Conservation (phyloP, 2,113 vertebrate genomes). For the Lagopus muta region DNA sequence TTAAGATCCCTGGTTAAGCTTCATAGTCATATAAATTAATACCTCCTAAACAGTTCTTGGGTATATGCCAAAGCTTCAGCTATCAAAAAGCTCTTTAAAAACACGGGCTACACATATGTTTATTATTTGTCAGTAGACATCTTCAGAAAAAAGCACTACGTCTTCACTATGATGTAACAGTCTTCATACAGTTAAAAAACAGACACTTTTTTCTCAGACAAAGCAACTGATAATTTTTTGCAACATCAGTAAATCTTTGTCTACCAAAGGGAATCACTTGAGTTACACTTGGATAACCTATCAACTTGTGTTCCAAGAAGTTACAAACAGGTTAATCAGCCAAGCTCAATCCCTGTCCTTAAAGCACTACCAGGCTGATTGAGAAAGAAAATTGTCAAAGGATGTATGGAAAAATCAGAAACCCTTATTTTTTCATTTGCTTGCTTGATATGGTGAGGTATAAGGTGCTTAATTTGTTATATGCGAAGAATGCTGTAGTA, state of each 20-base stretch:
- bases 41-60: constrained; percentile 55
- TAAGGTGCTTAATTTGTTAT: neutral
- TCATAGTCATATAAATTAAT: constrained; percentile 63
- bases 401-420: neutral
- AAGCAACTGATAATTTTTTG: neutral
- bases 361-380: neutral
- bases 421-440: neutral
- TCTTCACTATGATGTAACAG: neutral
- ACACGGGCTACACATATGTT: neutral
- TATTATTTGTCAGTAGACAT: neutral
- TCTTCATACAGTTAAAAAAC: neutral
- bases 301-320: neutral
- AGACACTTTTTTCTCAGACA: neutral
- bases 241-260: neutral
- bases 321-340: neutral
- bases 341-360: neutral
- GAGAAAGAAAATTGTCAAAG: neutral
- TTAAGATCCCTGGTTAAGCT: constrained; percentile 70
- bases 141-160: constrained; percentile 1
- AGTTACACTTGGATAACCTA: neutral
- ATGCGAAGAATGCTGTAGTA: neutral
- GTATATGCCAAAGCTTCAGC: constrained; percentile 18
- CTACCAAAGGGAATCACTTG: neutral
- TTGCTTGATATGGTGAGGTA: neutral
- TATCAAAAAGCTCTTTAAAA: constrained; percentile 48